Base-by-base conservation (phyloP, 2,888 invertebrate species). In the Sipha maydis region DNA sequence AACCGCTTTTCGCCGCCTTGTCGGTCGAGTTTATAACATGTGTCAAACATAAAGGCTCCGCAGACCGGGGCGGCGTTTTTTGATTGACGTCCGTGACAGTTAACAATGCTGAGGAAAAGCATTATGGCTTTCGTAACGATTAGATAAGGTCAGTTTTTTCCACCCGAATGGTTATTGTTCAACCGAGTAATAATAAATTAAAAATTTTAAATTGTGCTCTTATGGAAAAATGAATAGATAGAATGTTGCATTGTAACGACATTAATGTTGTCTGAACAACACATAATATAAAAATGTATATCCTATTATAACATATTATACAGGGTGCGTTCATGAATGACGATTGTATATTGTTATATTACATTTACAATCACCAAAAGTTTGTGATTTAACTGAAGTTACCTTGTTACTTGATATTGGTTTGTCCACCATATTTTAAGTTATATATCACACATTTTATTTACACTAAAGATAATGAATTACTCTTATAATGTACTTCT, bases 31-130 rank as follows among this genome's bases (percentile, higher is more conserved):
- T 61, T 80, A 80, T 75, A 80, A 75, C 80, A 80, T 61, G 80
- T 82, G 86, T 88, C 86, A 75, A 88, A 88, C 86, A 75, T 75
- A 80, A 88, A 88, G 75, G 61, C 31, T 41, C 76, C 56, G 48
- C 48, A 80, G 75, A 25, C 85, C 78, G 77, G 67, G 38, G 41
- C 34, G 78, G 34, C 41, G 41, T 80, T 56, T 80, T 88, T 80
- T 80, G 86, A 88, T 80, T 80, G 86, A 88, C 86, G 56, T 61
- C 86, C 80, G 86, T 88, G 86, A 88, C 86, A 88, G 86, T 86
- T 79, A 86, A 86, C 86, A 86, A 86, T 86, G 56, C 71, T 67
- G 31, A 31, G 31, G 54, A 73, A 38, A 41, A 28, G 73, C 80
- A 41, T 88, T 80, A 80, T 80, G 73, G 80, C 73, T 80, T 75